Conservation (phyloP, 2,113 vertebrate species). For the Phodopus roborovskii region DNA sequence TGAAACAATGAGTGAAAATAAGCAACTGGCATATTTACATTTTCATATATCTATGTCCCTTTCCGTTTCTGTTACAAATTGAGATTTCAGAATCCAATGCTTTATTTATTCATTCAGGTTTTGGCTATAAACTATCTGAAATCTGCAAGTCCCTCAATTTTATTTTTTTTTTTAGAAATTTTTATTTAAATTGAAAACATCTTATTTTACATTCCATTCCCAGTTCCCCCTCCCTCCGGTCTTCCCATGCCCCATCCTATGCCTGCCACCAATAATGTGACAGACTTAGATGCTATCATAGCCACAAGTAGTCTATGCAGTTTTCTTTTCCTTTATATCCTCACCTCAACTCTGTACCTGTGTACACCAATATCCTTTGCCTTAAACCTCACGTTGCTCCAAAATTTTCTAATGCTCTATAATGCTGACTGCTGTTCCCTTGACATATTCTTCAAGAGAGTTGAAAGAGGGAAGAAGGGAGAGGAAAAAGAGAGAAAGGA, state of each 20-base stretch:
- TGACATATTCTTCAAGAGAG: neutral
- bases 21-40: neutral
- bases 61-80: too few relatives aligned
- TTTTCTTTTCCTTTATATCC: neutral
- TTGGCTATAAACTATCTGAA: too few relatives aligned
- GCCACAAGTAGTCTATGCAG: neutral
- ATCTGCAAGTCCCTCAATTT: too few relatives aligned
- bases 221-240: too few relatives aligned
- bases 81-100: too few relatives aligned
- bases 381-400: neutral
- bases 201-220: too few relatives aligned
- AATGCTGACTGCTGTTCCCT: neutral
- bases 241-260: too few relatives aligned
- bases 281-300: neutral
- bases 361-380: neutral
- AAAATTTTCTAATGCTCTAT: neutral
- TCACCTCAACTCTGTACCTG: neutral
- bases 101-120: too few relatives aligned
- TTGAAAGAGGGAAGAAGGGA: neutral
- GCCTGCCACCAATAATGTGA: too few relatives aligned
- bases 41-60: neutral
- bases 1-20: slow-evolving; percentile 56
- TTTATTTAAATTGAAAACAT: too few relatives aligned
- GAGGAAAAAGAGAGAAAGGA: neutral
- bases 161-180: too few relatives aligned